Evolutionary conservation across 2,797 vertebrate species (phyloP).

Genomic region (Enteromius treurensis): DNA sequence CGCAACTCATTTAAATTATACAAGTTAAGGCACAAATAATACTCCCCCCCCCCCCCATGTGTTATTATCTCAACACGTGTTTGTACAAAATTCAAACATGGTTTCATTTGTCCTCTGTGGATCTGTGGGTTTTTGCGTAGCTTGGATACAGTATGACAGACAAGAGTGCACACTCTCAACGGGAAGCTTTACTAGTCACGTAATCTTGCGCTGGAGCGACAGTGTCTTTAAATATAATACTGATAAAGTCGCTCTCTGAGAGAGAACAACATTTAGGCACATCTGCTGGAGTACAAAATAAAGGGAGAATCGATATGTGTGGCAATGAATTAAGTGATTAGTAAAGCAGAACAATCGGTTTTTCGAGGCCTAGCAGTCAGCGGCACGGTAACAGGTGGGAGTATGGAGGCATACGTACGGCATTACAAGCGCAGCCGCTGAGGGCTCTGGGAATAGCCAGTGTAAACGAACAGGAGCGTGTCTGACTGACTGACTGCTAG

Average conservation of each 20-base stretch:
- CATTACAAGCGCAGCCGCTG: slow-evolving; percentile 38
- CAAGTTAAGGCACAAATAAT: slow-evolving; percentile 93
- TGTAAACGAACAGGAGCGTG: slow-evolving; percentile 79
- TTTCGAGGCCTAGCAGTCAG: slow-evolving; percentile 87
- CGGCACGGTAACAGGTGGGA: slow-evolving; percentile 70
- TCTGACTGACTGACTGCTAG: slow-evolving; percentile 84
- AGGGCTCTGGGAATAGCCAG: slow-evolving; percentile 45
- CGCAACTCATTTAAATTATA: slow-evolving; percentile 69
- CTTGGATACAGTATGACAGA: slow-evolving; percentile 79
- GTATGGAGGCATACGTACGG: slow-evolving; percentile 15
- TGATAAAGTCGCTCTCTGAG: slow-evolving; percentile 81
- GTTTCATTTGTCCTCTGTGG: slow-evolving; percentile 79
- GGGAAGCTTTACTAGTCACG: slow-evolving; percentile 86
- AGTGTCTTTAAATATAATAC: slow-evolving; percentile 82
- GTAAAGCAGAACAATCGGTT: slow-evolving; percentile 82
- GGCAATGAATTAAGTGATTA: slow-evolving; percentile 91
- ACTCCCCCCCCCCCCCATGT: slow-evolving; percentile 37
- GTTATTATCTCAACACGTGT: slow-evolving; percentile 42
- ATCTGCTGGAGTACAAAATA: slow-evolving; percentile 78
- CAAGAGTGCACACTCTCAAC: slow-evolving; percentile 55
- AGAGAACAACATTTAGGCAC: slow-evolving; percentile 79
- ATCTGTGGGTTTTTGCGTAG: slow-evolving; percentile 75
- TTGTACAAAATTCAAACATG: slow-evolving; percentile 42
- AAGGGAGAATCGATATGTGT: slow-evolving; percentile 77
- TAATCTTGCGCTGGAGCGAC: slow-evolving; percentile 80